These are phyloP conservation scores for Gila orcuttii DNA, from an alignment of 2,113 vertebrate species.

Conservation along the genomic window DNA sequence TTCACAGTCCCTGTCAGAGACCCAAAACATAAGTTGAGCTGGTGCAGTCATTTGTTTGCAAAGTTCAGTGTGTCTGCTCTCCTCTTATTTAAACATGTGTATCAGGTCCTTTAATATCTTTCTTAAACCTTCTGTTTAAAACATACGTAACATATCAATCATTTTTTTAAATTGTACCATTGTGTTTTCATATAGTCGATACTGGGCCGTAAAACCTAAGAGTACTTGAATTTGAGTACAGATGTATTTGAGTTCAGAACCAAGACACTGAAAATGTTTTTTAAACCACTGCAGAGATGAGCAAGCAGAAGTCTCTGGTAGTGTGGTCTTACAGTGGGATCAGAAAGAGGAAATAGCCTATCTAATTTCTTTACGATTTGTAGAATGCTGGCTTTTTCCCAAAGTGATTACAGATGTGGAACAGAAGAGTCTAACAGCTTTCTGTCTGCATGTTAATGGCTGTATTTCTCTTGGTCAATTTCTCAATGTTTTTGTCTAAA, in stretches of 20 bases:
- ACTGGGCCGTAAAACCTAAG: background rate
- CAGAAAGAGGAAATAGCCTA: conserved; percentile 21
- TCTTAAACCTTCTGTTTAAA: background rate
- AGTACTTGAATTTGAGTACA: background rate
- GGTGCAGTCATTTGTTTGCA: background rate
- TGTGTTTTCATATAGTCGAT: background rate
- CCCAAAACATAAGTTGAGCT: background rate
- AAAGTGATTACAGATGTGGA: background rate
- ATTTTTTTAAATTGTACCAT: background rate
- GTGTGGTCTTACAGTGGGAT: background rate
- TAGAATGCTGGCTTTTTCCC: background rate
- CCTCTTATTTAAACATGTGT: background rate
- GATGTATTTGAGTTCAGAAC: background rate
- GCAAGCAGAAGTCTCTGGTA: background rate
- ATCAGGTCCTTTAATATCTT: background rate
- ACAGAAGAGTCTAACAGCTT: background rate
- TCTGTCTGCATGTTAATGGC: background rate
- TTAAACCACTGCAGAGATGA: background rate
- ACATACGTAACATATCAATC: background rate
- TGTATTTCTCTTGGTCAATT: background rate
- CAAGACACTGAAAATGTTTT: background rate
- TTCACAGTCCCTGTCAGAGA: background rate
- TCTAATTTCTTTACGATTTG: background rate
- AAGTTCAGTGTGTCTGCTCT: background rate
- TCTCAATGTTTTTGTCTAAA: background rate